Evolutionary conservation across 1,140 invertebrate species (phyloP).

Genomic region (Saccostrea echinata): DNA sequence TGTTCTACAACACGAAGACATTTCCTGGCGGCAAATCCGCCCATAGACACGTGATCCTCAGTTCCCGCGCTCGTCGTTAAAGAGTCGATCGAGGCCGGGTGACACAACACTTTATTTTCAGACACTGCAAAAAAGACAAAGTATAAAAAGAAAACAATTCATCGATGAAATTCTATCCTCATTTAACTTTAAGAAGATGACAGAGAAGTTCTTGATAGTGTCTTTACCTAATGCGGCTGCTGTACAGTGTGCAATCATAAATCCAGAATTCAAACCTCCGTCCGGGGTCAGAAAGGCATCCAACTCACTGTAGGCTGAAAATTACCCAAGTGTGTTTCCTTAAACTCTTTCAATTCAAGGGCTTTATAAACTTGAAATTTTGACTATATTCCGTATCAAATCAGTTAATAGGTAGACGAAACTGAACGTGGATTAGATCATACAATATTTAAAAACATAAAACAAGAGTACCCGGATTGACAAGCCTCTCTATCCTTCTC

Average conservation of each 20-base stretch:
- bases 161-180: neutral
- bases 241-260: constrained; percentile 89
- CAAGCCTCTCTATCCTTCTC: constrained; percentile 85
- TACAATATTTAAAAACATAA: neutral
- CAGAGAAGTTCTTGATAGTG: neutral
- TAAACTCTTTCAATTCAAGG: neutral
- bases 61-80: constrained; percentile 87
- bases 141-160: neutral
- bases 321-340: neutral
- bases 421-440: neutral
- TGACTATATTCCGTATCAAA: neutral
- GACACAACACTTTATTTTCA: constrained; percentile 89
- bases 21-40: constrained; percentile 87
- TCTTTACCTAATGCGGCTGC: constrained; percentile 85
- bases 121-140: constrained; percentile 67
- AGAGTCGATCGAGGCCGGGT: constrained; percentile 87
- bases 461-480: constrained; percentile 84
- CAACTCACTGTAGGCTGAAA: constrained; percentile 84
- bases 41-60: constrained; percentile 89
- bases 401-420: neutral
- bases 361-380: neutral
- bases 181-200: neutral
- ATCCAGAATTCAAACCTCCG: constrained; percentile 88
- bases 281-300: constrained; percentile 87
- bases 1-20: constrained; percentile 85